Evolutionary conservation across 2,888 invertebrate genomes (phyloP), one percentile per base, ranked within the genome.

Genomic region (Rhabditoides inermis): DNA sequence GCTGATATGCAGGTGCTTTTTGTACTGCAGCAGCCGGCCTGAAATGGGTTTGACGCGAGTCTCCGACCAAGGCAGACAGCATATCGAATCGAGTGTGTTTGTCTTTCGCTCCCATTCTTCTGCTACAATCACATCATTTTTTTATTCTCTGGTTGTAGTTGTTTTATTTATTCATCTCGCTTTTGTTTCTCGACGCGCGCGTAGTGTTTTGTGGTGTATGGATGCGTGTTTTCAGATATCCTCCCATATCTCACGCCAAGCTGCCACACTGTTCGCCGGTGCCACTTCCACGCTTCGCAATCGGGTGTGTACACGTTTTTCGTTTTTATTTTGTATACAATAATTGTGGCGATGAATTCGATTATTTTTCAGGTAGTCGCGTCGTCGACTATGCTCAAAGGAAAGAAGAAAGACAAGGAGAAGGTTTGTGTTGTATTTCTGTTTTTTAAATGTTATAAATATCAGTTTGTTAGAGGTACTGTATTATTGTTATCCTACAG

Each of bases 211-310:
- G 26, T 39, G 6, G 44, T 36, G 2, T 23, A 44, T 45, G 42
- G 44, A 39, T 51, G 26, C 12, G 12, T 28, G 26, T 22, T 27
- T 39, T 51, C 51, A 39, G 44, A 45, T 45, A 30, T 30, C 28
- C 7, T 22, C 26, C 25, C 27, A n/a, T 36, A 37, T 27, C 37
- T n/a, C 23, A 22, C 32, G 41, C 18, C n/a, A 2, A 30, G 32
- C 46, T 46, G 51, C 49, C 58, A 65, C 58, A 49, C 66, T 66
- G 69, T 68, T 69, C 53, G 69, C 69, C 27, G 69, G 69, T 10
- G 69, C 69, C 7, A 64, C 69, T 7, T 60, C 65, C 23, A 69
- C 69, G 45, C 61, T 69, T 22, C 61, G 62, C 56, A 63, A 57
- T 45, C 58, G 63, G 55, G 63, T 62, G 23, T 39, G 60, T 50